Percentiles rank a stretch among this genome's conserved stretches.
Evolutionary conservation across 2,797 vertebrate genomes (phyloP).

Genomic region (Melanotaenia maccullochi): DNA sequence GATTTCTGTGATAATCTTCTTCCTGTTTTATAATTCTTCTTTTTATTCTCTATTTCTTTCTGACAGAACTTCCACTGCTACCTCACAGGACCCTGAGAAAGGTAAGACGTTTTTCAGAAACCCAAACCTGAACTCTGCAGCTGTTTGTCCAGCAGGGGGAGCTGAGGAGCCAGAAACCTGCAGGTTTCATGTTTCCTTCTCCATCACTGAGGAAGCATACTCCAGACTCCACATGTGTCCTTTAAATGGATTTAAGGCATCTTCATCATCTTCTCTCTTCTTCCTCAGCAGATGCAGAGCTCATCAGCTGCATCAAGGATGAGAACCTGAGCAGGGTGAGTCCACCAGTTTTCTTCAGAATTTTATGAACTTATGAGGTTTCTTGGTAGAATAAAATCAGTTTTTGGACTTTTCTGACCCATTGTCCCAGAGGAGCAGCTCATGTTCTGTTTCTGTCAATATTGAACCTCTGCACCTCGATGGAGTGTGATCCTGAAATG

Average conservation of each 20-base stretch:
- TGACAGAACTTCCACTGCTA: slow-evolving; percentile 51
- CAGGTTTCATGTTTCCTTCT: too few relatives aligned
- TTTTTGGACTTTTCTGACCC: too few relatives aligned
- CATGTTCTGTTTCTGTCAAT: too few relatives aligned
- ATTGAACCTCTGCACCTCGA: too few relatives aligned
- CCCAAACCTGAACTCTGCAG: background rate
- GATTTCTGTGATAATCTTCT: background rate
- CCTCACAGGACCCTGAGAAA: slow-evolving; percentile 58
- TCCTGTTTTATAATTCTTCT: too few relatives aligned
- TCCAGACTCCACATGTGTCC: background rate
- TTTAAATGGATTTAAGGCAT: background rate
- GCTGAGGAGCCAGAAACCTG: background rate
- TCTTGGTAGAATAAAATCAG: too few relatives aligned
- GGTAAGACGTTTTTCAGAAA: slow-evolving; percentile 48
- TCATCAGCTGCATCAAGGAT: slow-evolving; percentile 87
- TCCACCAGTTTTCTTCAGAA: background rate
- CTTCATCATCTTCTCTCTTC: background rate
- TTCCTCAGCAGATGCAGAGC: slow-evolving; percentile 64
- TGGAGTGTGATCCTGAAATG: too few relatives aligned
- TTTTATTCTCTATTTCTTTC: slow-evolving; percentile 8
- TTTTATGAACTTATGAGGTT: too few relatives aligned
- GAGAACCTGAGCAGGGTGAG: slow-evolving; percentile 87
- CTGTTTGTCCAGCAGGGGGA: background rate
- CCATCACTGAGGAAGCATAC: too few relatives aligned
- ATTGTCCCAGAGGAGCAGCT: too few relatives aligned